Percentiles rank a stretch among this genome's conserved stretches.
phyloP scores from a whole-genome alignment of 2,113 vertebrate genomes.

The Pedetes capensis region DNA sequence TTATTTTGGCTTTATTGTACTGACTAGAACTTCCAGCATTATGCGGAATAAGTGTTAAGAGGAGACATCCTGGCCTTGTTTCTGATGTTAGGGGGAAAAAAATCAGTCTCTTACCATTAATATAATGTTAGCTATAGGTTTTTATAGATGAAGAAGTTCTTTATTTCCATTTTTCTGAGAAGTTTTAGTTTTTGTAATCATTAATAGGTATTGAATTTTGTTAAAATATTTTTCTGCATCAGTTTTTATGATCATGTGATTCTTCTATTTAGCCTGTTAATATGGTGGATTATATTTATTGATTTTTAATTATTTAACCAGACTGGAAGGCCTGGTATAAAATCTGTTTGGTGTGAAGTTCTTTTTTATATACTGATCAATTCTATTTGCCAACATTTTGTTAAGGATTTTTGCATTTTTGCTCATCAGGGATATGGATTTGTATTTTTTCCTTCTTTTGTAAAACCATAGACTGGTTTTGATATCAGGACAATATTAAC shows the following conservation, averaged over 20 bases:
- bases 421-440: not conserved
- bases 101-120: not conserved
- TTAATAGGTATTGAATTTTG: not conserved
- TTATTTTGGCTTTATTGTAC: not conserved
- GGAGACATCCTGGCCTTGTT: not conserved
- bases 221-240: not conserved
- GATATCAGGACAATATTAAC: conserved; percentile 1
- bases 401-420: not conserved
- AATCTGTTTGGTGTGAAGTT: not conserved
- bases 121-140: not conserved
- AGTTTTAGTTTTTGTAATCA: not conserved
- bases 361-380: not conserved
- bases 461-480: not conserved
- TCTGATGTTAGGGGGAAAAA: not conserved
- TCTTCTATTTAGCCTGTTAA: not conserved
- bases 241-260: not conserved
- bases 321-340: not conserved
- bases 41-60: not conserved
- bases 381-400: not conserved
- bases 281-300: not conserved
- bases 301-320: conserved; percentile 14
- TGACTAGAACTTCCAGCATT: not conserved
- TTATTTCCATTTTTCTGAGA: not conserved
- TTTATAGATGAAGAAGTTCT: not conserved
- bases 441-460: not conserved